Base-by-base conservation (phyloP, 1,140 invertebrate genomes). In the fruit fly (Drosophila melanogaster) region DNA sequence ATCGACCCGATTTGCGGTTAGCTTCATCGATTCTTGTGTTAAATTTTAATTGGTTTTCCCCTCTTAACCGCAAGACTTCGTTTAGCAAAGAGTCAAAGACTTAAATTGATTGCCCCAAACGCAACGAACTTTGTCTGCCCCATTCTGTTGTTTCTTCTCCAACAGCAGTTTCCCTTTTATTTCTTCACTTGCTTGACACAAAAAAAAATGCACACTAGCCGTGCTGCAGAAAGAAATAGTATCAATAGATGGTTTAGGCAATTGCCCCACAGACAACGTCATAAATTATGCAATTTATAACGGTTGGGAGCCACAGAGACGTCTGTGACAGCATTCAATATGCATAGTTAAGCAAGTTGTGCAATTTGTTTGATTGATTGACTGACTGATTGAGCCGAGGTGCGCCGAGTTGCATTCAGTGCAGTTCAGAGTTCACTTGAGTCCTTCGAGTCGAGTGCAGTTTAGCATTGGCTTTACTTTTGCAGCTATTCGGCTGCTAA, bases 321-420 rank as follows among this genome's bases (percentile, higher is more conserved):
- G 49, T 53, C 67, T 78, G 64, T 79, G 83, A 87, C 83, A 81
- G 79, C 56, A 76, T 72, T 86, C 75, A 76, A 83, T 86, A 87
- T 87, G 83, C 83, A 87, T 81, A 81, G 75, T 66, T 84, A 79
- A 84, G 80, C 78, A 73, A 81, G 78, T 78, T 86, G 77, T 72
- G 55, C 77, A 78, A 85, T 81, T 86, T 81, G 56, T 78, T 78
- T 81, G 79, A 77, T 81, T 85, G 83, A 85, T 85, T 81, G 83
- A 87, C 79, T 86, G 57, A 50, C 55, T 86, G 83, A 81, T 87
- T 87, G 79, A 81, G 64, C 55, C 50, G 50, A 73, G 40, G 40
- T 46, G 38, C 51, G 41, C 43, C 24, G 22, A 53, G 54, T 47
- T 72, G 14, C 15, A 37, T 43, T 41, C n/a, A 14, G 44, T 47